These are phyloP conservation scores for Lepus europaeus DNA, from an alignment of 2,113 vertebrate species.

Conservation along the genomic window DNA sequence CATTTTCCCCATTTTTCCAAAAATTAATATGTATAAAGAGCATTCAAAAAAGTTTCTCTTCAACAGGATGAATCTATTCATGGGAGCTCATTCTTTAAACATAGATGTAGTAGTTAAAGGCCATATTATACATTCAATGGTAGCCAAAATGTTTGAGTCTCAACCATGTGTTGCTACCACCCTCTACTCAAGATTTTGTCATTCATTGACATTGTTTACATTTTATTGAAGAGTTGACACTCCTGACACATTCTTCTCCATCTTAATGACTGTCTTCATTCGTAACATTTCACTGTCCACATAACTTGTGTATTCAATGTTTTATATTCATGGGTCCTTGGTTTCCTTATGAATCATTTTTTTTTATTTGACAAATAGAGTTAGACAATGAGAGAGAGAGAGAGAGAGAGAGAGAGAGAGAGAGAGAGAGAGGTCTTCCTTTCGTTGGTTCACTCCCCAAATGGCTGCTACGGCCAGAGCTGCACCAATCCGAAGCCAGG, in stretches of 20 bases:
- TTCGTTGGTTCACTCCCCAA: too few species aligned
- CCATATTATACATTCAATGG: neutral
- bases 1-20: neutral
- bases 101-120: neutral
- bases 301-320: neutral
- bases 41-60: neutral
- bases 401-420: too few species aligned
- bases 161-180: neutral
- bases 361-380: too few species aligned
- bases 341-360: neutral
- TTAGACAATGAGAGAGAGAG: too few species aligned
- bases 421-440: too few species aligned
- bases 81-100: neutral
- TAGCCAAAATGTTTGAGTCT: neutral
- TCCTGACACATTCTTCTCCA: neutral
- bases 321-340: neutral
- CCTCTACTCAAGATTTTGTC: neutral
- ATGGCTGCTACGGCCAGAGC: too few species aligned
- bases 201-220: neutral
- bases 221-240: neutral
- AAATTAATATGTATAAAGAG: neutral
- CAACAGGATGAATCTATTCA: neutral
- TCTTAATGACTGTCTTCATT: neutral
- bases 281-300: neutral
- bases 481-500: too few species aligned